Base-by-base conservation (phyloP, 2,113 vertebrate genomes). In the Lamprotornis superbus region DNA sequence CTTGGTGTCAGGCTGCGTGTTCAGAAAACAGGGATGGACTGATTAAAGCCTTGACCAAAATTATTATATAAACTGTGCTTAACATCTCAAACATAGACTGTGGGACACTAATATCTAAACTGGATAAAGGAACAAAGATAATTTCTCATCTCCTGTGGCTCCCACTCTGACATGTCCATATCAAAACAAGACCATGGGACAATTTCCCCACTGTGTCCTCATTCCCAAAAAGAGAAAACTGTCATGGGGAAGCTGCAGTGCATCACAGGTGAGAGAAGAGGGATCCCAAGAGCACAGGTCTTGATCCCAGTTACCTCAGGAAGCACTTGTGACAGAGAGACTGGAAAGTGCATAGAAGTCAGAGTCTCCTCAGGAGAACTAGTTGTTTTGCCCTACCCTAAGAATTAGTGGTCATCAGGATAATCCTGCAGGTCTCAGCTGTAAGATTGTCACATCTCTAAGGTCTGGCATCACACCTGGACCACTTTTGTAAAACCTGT, bases 1-100 rank as follows among this genome's bases (percentile, higher is more conserved):
- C 3, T 60, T 77, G 57, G 21, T 1, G 0, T 83, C 68, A 61
- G 55, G 30, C 37, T 64, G 35, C 0, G 0, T 33, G 13, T 61
- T 75, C 49, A 74, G 59, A 65, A 83, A 94, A 69, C 11, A 37
- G 17, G 8, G 25, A 31, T 12, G 40, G n/a, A 44, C 57, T 56
- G 39, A 42, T 63, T 75, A 50, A 88, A 90, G 64, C 15, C 8
- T 55, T 68, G 12, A 65, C 17, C 25, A 73, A 80, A 85, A 64
- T 49, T n/a, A 40, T 31, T 12, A 16, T 30, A 75, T 50, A 56
- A 52, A 49, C 40, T 37, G 19, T 56, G 44, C 15, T 88, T 16
- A 28, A 40, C 4, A n/a, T 60, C 53, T 68, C 18, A 2, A 47
- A 49, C 31, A 56, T 31, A 15, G 21, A 30, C 33, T 28, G 8